Evolutionary conservation across 2,113 vertebrate species (phyloP).

Genomic region (Beaufortia kweichowensis): DNA sequence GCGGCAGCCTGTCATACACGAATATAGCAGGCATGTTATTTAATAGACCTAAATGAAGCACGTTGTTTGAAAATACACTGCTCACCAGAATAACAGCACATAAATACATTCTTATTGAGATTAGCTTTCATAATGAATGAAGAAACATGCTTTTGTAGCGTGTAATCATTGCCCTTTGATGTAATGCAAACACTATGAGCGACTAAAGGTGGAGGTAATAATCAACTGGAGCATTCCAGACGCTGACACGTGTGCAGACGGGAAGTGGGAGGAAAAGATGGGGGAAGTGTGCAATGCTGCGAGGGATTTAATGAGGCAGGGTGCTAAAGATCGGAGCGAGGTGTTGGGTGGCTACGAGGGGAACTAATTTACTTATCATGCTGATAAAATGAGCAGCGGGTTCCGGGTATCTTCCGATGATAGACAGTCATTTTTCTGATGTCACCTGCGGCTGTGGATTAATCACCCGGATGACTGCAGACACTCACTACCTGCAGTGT

Average conservation of each 20-base stretch:
- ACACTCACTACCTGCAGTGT: background rate
- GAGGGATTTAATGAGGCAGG: constrained; percentile 21
- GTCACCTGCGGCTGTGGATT: constrained; percentile 27
- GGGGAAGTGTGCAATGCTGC: background rate
- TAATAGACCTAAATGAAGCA: background rate
- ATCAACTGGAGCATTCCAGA: constrained; percentile 34
- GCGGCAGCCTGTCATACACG: background rate
- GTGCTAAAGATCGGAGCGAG: constrained; percentile 11
- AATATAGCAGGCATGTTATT: background rate
- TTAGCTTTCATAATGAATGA: background rate
- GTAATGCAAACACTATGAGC: background rate
- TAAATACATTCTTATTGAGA: background rate
- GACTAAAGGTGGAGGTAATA: constrained; percentile 29
- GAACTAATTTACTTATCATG: constrained; percentile 35
- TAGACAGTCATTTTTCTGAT: background rate
- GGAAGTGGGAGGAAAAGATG: constrained; percentile 6
- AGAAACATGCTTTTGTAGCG: background rate
- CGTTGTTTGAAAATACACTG: background rate
- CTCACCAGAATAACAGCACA: too few species aligned
- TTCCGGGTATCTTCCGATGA: background rate
- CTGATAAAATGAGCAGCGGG: constrained; percentile 30
- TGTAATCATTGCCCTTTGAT: constrained; percentile 37
- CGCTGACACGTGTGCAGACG: constrained; percentile 10
- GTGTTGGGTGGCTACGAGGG: constrained; percentile 7
- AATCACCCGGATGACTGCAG: background rate